Percentiles rank a stretch among this genome's conserved stretches.
Conservation (phyloP, 2,888 invertebrate species). For the Lymantria dispar region DNA sequence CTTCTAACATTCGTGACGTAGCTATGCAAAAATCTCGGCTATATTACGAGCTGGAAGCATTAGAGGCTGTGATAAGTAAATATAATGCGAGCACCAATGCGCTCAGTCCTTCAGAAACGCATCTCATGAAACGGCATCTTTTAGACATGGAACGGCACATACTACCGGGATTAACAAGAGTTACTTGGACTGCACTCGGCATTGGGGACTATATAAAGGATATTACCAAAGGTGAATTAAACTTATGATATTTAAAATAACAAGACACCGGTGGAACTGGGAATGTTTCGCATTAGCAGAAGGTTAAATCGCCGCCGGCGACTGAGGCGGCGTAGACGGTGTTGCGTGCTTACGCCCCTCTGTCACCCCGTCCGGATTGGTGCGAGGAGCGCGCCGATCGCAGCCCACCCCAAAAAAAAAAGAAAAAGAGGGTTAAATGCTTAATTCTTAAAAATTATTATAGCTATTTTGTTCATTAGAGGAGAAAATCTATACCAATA, state of each 20-base stretch:
- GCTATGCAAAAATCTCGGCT: conserved; percentile 85
- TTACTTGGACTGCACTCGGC: conserved; percentile 93
- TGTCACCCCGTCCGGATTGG: no score
- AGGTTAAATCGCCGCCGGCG: no score
- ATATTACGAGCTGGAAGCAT: conserved; percentile 84
- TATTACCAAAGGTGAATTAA: conserved; percentile 62
- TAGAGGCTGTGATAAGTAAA: conserved; percentile 80
- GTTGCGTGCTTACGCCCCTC: no score
- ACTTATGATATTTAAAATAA: not conserved
- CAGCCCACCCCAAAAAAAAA: no score
- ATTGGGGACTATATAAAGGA: conserved; percentile 87
- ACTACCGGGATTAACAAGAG: conserved; percentile 90
- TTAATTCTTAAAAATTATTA: no score
- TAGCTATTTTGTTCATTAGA: no score
- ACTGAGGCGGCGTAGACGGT: no score
- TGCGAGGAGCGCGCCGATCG: no score
- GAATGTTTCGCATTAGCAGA: no score
- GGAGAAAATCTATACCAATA: no score
- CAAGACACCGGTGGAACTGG: no score
- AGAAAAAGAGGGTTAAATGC: no score
- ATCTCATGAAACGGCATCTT: conserved; percentile 86
- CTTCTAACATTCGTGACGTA: conserved; percentile 74
- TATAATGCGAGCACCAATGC: conserved; percentile 86
- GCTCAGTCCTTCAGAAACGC: conserved; percentile 87
- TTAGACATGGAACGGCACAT: conserved; percentile 88